Base-by-base conservation (phyloP, 2,888 invertebrate species). In the Gasteruption jaculator region DNA sequence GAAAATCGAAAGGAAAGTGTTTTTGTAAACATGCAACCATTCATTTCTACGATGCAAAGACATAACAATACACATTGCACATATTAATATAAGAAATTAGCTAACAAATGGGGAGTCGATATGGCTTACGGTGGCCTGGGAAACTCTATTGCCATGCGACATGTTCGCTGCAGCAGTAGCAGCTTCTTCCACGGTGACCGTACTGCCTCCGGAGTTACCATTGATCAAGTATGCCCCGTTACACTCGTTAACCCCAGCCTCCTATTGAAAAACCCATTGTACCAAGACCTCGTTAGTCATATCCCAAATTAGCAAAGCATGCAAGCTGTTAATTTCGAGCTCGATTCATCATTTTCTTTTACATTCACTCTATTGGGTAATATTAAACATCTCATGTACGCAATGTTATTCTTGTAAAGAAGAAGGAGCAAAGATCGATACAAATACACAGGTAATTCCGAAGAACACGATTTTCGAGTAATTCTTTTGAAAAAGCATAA, bases 111-210 rank as follows among this genome's bases (percentile, higher is more conserved):
- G 61, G 60, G 60, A 65, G 57, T 63, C 60, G 57, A 53, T 60
- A 61, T 57, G 56, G 76, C 85, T 84, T 82, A 91, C 94, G 74
- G 95, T 95, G 71, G 92, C 93, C 70, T 90, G 86, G 67, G 86
- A 89, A 66, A 86, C 88, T 71, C 85, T 78, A 68, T 84, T 89
- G 62, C 86, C 86, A 73, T 88, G 86, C 59, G 85, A 81, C 63
- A 84, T 74, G 58, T 76, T 75, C 52, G 58, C 71, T 71, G 74
- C 68, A 59, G 73, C 73, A 43, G 76, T 75, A 58, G 81, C 77
- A 55, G 78, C 77, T 50, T 78, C 72, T 56, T 73, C 72, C 60
- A 64, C 67, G 61, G 63, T 64, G 54, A 64, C 66, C 57, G 65
- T 61, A 54, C 63, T 57, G 52, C 64, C 61, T 58, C 65, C 66